Base-by-base conservation (phyloP, 2,113 vertebrate genomes). In the Ptilonorhynchus violaceus region DNA sequence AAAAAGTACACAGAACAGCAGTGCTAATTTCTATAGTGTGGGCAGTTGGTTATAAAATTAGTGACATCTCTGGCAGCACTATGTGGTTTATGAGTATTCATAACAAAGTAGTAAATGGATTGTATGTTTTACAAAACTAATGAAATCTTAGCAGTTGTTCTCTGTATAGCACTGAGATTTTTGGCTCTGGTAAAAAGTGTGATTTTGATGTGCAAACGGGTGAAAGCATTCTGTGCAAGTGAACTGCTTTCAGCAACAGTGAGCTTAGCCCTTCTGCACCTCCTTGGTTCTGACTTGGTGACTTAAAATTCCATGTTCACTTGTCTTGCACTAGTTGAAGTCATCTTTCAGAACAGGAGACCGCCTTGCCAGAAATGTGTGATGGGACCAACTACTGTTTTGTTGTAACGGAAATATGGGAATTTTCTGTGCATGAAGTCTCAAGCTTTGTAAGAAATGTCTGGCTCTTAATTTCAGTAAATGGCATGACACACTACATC, bases 401-500 rank as follows among this genome's bases (percentile, higher is more conserved):
- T 44, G 22, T 63, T 90, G 23, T 94, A 88, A 94, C 41, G 89
- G n/a, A 76, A 89, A 49, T 41, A 66, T 58, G 72, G 82, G 86
- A 30, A 66, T 96, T 89, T 96, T 92, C 93, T 93, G 15, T 91
- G 52, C n/a, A 37, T 23, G 19, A 69, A 90, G 64, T 81, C 46
- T 83, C 85, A 93, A 96, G 82, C 69, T 96, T 93, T 95, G 2
- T 92, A 56, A 95, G 66, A 92, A 94, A 93, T 94, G 77, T 98
- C 96, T 97, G 92, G 95, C 95, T 97, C 91, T 97, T 93, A 91
- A 93, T 94, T 96, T 96, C 93, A 96, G 93, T 97, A 98, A 99
- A 99, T 99, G 99, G 99, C 99, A 99, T 99, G 99, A 99, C 99
- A 99, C 99, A 99, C 99, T 98, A 99, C 99, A 99, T 99, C 98